Base-by-base conservation (phyloP, 2,113 vertebrate species). In the Neotragus pygmaeus region DNA sequence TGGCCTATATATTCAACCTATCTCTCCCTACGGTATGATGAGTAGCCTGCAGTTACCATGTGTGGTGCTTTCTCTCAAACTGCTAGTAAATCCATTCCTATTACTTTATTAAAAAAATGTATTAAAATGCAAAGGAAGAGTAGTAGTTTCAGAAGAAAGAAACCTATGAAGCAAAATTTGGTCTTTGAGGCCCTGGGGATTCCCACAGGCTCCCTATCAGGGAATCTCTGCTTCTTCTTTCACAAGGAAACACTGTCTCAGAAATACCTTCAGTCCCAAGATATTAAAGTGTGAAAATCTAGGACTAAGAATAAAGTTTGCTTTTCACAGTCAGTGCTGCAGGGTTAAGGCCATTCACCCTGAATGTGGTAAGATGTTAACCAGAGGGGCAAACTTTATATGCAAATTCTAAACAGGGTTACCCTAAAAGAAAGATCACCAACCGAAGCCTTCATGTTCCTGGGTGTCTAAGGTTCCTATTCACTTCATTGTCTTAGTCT, bases 121-220 rank as follows among this genome's bases (percentile, higher is more conserved):
- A 39, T 92, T 88, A 82, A 94, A 92, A 96, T 94, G 45, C 39
- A 85, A 92, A 96, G 62, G 49, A 88, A 62, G 77, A 13, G 21
- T 66, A 80, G 19, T 58, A 82, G 19, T 90, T 94, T 75, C 15
- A 58, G 15, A 14, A 5, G 16, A 90, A 88, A 47, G 43, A 95
- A 95, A 90, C 1, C n/a, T 45, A 13, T n/a, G 49, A 92, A 60
- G n/a, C 43, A 39, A 57, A 96, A 62, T 64, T 45, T 17, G 2
- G 7, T 88, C 49, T 95, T 96, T 96, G 23, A 92, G 60, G 10
- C 23, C 6, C 36, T 19, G 11, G 2, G 16, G 30, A 66, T 36
- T 39, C 8, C 58, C n/a, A 27, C 1, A 15, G 33, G 3, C 60
- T 66, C 43, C 7, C 51, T 47, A 30, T 6, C 12, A n/a, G 9